Percentiles rank a stretch among this genome's conserved stretches.
phyloP scores from a whole-genome alignment of 2,888 invertebrate species.

The Lordiphosa fenestrarum region DNA sequence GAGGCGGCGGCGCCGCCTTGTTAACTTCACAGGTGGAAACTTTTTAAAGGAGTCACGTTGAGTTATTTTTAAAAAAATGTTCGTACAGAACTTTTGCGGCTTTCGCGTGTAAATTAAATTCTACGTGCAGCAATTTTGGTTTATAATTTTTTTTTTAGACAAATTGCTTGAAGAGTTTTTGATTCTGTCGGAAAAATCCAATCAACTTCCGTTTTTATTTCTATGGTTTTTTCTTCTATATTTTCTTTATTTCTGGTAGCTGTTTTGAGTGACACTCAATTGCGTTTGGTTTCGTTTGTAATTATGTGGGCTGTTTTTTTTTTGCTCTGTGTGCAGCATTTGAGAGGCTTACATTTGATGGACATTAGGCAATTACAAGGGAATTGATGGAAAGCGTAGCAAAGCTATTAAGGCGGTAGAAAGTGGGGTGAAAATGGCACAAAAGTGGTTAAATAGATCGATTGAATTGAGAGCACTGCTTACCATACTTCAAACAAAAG shows the following conservation, averaged over 20 bases:
- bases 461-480: no score
- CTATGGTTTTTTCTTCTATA: neutral
- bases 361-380: conserved; percentile 42
- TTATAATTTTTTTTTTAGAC: conserved; percentile 47
- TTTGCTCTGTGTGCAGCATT: conserved; percentile 4
- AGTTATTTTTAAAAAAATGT: conserved; percentile 23
- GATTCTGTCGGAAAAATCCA: conserved; percentile 20
- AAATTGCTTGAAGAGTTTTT: conserved; percentile 10
- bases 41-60: conserved; percentile 37
- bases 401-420: conserved; percentile 31
- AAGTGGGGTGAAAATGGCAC: conserved; percentile 5
- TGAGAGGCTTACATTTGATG: conserved; percentile 41
- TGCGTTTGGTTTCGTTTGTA: conserved; percentile 33
- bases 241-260: neutral
- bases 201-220: conserved; percentile 41
- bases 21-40: conserved; percentile 25
- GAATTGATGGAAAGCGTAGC: conserved; percentile 26
- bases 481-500: no score
- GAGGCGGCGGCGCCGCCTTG: conserved; percentile 21
- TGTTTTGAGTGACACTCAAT: conserved; percentile 50
- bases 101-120: conserved; percentile 44
- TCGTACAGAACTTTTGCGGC: conserved; percentile 12
- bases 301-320: conserved; percentile 28
- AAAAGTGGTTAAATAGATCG: neutral
- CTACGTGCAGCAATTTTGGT: conserved; percentile 26